Base-by-base conservation (phyloP, 2,113 vertebrate species). In the Podiceps cristatus region DNA sequence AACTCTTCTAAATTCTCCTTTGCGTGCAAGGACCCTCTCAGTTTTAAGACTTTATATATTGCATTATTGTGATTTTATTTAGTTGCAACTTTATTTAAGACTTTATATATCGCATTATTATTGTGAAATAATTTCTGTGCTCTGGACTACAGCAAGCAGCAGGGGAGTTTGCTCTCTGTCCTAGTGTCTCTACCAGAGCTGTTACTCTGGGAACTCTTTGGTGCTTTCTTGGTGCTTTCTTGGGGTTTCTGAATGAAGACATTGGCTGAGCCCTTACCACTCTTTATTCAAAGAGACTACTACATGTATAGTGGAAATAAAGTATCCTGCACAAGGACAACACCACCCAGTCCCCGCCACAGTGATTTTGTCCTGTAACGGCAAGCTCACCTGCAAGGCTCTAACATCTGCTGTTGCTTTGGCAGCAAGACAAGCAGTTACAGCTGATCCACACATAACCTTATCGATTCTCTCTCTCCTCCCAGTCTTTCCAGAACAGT, bases 381-480 rank as follows among this genome's bases (percentile, higher is more conserved):
- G 44, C 64, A 82, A 87, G 45, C 42, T 91, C 66, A 55, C 52
- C 44, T 81, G 73, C 59, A 90, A 74, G 13, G 13, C 75, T 80
- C 28, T 27, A 37, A 64, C 27, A 74, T 31, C 6, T 11, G 67
- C 10, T 35, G 69, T 12, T 93, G 49, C 40, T 85, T n/a, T 93
- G 91, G 58, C 80, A 95, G 77, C 37, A 85, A 93, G 73, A 89
- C 73, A 82, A 87, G 56, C 62, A 63, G 74, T 83, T 93, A 44
- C 64, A 93, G 93, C 74, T 53, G 72, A 93, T 94, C 56, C 81
- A 58, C 64, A 82, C 35, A 91, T 68, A 96, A 94, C 90, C 76
- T 89, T 82, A 92, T 93, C 1, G 14, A 83, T 87, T 76, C 42
- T 50, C 6, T 73, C 62, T 71, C 80, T 93, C 64, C n/a, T 79